Evolutionary conservation across 2,888 invertebrate genomes (phyloP).

Genomic region (Antheraea assamensis): DNA sequence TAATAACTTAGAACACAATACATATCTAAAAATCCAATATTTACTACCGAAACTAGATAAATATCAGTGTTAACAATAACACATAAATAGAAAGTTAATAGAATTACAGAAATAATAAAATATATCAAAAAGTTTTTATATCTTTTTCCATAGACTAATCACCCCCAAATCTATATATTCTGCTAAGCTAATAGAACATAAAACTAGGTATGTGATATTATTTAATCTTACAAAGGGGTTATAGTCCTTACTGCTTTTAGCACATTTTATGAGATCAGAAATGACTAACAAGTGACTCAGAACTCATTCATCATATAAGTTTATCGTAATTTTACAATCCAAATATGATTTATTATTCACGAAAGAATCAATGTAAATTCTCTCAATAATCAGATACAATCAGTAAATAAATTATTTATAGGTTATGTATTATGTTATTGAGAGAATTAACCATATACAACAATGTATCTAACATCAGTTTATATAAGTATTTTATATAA

Average conservation of each 20-base stretch:
- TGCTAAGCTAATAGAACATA: background rate
- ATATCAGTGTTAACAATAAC: too few relatives aligned
- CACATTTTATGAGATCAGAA: background rate
- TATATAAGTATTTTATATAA: too few relatives aligned
- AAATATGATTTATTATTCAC: background rate
- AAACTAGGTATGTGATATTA: background rate
- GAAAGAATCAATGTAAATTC: background rate
- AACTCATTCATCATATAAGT: background rate
- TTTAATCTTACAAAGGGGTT: background rate
- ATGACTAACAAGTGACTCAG: background rate
- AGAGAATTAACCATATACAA: too few relatives aligned
- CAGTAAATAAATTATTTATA: background rate
- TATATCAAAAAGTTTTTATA: too few relatives aligned
- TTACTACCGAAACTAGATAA: too few relatives aligned
- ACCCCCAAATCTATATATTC: too few relatives aligned
- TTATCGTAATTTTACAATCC: background rate
- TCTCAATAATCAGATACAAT: background rate
- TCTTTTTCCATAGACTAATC: too few relatives aligned
- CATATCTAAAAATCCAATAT: too few relatives aligned
- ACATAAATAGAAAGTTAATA: too few relatives aligned
- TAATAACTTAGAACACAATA: too few relatives aligned
- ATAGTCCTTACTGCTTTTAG: background rate
- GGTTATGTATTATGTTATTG: background rate
- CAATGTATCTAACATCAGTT: too few relatives aligned
- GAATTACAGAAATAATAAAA: too few relatives aligned